Evolutionary conservation across 2,888 invertebrate species (phyloP).

Genomic region (Seira sanloemensis): DNA sequence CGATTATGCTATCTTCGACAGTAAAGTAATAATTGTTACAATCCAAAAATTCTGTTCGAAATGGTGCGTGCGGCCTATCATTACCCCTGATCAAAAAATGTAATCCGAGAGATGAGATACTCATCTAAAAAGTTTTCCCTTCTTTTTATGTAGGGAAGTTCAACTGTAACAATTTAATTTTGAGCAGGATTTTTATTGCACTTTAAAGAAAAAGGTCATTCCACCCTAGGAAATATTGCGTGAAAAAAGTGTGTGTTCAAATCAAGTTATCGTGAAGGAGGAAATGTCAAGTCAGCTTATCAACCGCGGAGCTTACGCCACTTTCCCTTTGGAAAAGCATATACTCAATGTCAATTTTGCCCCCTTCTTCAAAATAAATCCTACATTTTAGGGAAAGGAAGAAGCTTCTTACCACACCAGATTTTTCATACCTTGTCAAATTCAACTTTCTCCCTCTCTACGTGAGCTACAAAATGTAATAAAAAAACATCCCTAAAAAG

Average conservation of each 20-base stretch:
- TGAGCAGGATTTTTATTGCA: background rate
- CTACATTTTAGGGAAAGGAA: no score
- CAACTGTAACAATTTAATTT: background rate
- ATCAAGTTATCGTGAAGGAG: slow-evolving; percentile 8
- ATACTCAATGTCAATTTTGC: no score
- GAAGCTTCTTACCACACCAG: background rate
- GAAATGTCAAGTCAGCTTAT: background rate
- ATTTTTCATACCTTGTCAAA: slow-evolving; percentile 17
- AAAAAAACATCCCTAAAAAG: background rate
- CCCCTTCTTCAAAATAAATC: no score
- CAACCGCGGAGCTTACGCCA: background rate
- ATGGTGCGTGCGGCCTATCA: background rate
- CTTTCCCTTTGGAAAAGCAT: no score
- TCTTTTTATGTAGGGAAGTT: background rate
- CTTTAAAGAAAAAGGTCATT: background rate
- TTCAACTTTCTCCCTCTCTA: slow-evolving; percentile 27
- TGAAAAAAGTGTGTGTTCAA: background rate
- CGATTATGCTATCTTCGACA: no score
- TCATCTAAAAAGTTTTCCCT: no score
- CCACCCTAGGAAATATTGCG: background rate
- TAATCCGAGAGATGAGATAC: no score
- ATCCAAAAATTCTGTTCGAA: background rate
- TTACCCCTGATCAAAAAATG: background rate
- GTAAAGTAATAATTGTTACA: no score
- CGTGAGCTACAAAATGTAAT: background rate